Evolutionary conservation across 2,797 vertebrate species (phyloP).

Genomic region (Cygnus olor): DNA sequence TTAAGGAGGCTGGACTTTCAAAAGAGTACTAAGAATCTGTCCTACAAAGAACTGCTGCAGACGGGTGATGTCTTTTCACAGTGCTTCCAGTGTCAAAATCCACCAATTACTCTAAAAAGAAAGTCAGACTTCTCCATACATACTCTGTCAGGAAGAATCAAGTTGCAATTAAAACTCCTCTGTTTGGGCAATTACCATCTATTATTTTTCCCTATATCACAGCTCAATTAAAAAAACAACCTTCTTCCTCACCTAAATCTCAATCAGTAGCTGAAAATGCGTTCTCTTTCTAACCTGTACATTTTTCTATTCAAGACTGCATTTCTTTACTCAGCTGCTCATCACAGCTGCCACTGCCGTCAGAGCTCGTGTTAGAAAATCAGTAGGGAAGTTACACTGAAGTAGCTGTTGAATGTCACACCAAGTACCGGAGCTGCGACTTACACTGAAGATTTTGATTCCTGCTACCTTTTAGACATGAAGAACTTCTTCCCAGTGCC

Average conservation of each 20-base stretch:
- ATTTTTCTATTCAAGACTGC: background rate
- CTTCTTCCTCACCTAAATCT: background rate
- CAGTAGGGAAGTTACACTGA: background rate
- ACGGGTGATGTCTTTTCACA: background rate
- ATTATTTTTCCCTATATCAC: background rate
- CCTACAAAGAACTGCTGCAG: background rate
- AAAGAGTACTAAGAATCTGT: background rate
- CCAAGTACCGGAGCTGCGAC: background rate
- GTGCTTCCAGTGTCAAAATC: background rate
- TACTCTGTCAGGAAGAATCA: background rate
- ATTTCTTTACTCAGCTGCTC: background rate
- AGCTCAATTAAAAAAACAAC: background rate
- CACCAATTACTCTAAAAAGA: background rate
- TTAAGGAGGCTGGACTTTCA: background rate
- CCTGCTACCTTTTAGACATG: background rate
- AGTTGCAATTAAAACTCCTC: background rate
- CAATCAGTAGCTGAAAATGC: background rate
- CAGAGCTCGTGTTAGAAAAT: background rate
- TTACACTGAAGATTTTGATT: accelerated
- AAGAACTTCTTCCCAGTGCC: background rate
- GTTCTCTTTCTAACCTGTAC: background rate
- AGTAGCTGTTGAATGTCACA: background rate
- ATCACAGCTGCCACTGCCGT: background rate
- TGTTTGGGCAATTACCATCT: background rate
- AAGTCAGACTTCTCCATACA: background rate